Base-by-base conservation (phyloP, 2,888 invertebrate genomes). In the Periphyllus acericola region DNA sequence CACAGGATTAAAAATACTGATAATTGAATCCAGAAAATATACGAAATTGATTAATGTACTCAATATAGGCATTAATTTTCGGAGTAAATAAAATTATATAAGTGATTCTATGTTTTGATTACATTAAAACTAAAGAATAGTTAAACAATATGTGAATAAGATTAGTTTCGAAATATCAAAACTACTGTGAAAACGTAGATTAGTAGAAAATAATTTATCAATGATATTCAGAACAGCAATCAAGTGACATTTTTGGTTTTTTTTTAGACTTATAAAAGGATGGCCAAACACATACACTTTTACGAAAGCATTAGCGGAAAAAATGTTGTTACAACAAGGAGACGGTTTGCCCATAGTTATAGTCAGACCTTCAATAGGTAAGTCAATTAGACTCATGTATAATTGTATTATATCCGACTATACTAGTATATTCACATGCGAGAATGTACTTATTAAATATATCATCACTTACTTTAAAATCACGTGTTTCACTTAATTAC, bases 241-340 rank as follows among this genome's bases (percentile, higher is more conserved):
- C 8, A 40, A 40, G 40, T 36, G 9, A 80, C 66, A 60, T 8
- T 3, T 5, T 83, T 66, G 25, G 8, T 72, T 74, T 68, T 68
- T 60, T 87, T 91, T 0, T 91, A 94, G 94, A 90, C 91, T 96
- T n/a, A 91, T 96, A 3, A 95, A 95, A 88, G 93, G 94, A 52
- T 96, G 98, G 90, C 97, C 98, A 0, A 99, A 99, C 91, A 96
- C 98, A 0, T 99, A 99, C 92, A 98, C 98, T 0, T 97, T 96
- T 90, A 98, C 98, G 0, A 99, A 99, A 92, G 98, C 98, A 90
- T 92, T 99, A 91, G 99, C 97, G 0, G 99, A 99, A 91, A 95
- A 96, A 90, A 95, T 97, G 91, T 94, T 99, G 8, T 93, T 94
- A 68, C 95, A 95, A 89, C 95, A 93, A 40, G 93, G 98, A 90